Evolutionary conservation across 2,113 vertebrate species (phyloP).

Genomic region (Mobula hypostoma): DNA sequence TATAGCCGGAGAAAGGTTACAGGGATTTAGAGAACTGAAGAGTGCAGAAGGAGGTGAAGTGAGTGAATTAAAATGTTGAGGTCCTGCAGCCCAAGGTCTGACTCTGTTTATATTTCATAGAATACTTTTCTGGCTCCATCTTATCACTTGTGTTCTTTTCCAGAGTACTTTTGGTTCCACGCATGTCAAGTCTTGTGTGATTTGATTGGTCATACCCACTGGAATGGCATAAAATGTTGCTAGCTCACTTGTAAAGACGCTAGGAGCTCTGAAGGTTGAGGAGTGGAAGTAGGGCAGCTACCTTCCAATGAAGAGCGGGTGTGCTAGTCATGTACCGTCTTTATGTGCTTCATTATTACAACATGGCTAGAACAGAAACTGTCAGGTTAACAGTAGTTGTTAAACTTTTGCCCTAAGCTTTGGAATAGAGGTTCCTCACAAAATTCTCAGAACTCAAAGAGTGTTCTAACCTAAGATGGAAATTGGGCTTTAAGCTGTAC

Average conservation of each 20-base stretch:
- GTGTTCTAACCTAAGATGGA: not conserved
- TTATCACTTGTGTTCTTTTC: no score
- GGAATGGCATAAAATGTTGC: not conserved
- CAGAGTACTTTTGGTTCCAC: not conserved
- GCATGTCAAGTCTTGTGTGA: not conserved
- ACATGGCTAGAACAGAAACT: not conserved
- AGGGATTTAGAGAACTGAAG: not conserved
- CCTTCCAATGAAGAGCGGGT: not conserved
- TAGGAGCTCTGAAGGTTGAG: no score
- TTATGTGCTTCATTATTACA: not conserved
- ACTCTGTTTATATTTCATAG: not conserved
- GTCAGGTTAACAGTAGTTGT: not conserved
- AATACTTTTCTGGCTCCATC: no score
- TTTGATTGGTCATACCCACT: not conserved
- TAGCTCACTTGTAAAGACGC: not conserved
- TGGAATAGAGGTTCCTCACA: no score
- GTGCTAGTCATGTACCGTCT: not conserved
- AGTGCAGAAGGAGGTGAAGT: no score
- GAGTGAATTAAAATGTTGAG: not conserved
- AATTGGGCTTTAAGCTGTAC: not conserved
- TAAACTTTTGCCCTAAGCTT: not conserved
- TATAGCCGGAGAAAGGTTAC: not conserved
- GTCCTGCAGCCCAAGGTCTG: not conserved
- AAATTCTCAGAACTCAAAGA: not conserved
- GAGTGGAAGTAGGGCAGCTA: not conserved